A percentile compares a stretch with the other conserved stretches of the same genome.
These are phyloP conservation scores for Eurystomus gularis DNA, from an alignment of 2,113 vertebrate genomes.

Conservation along the genomic window DNA sequence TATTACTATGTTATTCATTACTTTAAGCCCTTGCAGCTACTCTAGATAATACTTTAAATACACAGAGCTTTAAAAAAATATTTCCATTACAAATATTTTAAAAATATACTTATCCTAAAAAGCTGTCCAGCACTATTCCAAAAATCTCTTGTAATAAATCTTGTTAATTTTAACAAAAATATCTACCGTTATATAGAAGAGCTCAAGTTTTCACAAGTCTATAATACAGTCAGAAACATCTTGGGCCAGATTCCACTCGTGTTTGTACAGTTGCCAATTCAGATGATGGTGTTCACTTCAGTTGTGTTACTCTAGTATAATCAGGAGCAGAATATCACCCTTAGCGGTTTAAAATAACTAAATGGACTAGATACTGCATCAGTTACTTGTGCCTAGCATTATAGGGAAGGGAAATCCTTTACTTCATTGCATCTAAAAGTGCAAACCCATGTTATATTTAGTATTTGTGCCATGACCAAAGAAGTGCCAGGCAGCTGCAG, in stretches of 20 bases:
- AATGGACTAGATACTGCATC: neutral
- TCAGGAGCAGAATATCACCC: conserved; percentile 45
- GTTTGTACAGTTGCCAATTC: conserved; percentile 9
- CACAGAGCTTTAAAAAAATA: conserved; percentile 68
- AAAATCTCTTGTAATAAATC: conserved; percentile 63
- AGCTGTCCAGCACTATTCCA: conserved; percentile 62
- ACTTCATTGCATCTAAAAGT: conserved; percentile 24
- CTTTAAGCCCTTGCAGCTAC: conserved; percentile 20
- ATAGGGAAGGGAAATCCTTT: conserved; percentile 38
- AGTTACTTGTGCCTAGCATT: neutral
- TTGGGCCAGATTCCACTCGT: conserved; percentile 34
- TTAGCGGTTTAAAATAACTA: conserved; percentile 44
- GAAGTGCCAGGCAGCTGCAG: conserved; percentile 44
- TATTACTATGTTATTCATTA: neutral
- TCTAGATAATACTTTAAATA: conserved; percentile 39
- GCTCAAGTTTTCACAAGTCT: conserved; percentile 36
- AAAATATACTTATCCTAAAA: conserved; percentile 73
- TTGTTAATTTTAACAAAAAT: conserved; percentile 61
- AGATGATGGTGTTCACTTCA: neutral
- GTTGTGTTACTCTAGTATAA: neutral
- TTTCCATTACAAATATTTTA: conserved; percentile 66
- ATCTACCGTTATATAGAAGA: conserved; percentile 31
- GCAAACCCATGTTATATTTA: conserved; percentile 9
- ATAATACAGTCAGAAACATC: neutral
- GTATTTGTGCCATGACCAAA: conserved; percentile 13